Evolutionary conservation across 2,888 invertebrate species (phyloP), one percentile per base, ranked within the genome.

Genomic region (Acrobeloides nanus): DNA sequence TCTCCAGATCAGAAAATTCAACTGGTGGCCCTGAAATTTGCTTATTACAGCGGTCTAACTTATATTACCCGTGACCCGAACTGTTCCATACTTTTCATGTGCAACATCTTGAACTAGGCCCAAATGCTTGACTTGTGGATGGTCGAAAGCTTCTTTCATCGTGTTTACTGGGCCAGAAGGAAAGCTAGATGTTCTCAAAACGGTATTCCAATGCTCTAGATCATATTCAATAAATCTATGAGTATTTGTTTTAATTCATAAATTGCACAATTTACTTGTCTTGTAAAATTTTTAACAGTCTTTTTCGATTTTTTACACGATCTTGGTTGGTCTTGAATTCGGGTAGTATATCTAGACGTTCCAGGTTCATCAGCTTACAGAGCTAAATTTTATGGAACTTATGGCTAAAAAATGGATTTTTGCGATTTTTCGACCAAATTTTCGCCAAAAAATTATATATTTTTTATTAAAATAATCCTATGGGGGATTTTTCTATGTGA

Each of bases 151-250:
- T 76, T 87, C 83, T 54, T 81, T 77, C 75, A 93, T 82, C 33
- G 80, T 83, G 76, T 95, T 93, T 3, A 95, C 82, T 0, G 89
- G 89, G 0, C 89, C 92, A 67, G 84, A 85, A 0, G 93, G 89
- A 74, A 90, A 40, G 2, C 17, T 33, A 10, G 32, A 20, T 27
- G 34, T 32, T 12, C 38, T 24, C 7, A 60, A 38, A 4, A 31
- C 24, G 15, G 15, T 39, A 31, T 48, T 29, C 60, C 60, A 60
- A 29, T 48, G 42, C 4, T 41, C 51, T 15, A 58, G 38, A 12
- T 39, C 26, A 10, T 61, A 12, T 27, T 41, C 29, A n/a, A 24
- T 17, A 31, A 59, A 59, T 26, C 59, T 57, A 21, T 24, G 41
- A 21, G n/a, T 10, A 1, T 29, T 29, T 12, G 31, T 29, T 29